Base-by-base conservation (phyloP, 2,797 vertebrate species). In the Hippocampus kuda region DNA sequence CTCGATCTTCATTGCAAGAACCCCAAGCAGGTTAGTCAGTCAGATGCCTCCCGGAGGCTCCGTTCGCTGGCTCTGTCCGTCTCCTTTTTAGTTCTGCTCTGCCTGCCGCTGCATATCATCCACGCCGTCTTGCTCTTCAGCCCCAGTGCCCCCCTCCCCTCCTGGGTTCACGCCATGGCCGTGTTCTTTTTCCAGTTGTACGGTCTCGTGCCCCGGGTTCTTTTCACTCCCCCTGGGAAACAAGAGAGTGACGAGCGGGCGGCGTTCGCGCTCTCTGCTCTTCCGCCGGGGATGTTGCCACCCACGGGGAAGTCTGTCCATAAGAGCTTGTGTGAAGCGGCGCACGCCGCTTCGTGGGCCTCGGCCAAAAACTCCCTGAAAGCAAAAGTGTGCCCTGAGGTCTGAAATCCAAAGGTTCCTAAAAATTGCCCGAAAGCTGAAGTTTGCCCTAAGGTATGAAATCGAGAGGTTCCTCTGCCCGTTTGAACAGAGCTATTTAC, bases 141-240 rank as follows among this genome's bases (percentile, higher is more conserved):
- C 53, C 86, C 88, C 0, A 66, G 61, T 8, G 83, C 81, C 66
- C 54, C 41, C 10, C 75, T 83, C 26, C 90, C 89, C 0, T n/a
- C 57, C n/a, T 89, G 88, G 84, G 72, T 73, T 48, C 77, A 76
- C 12, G 70, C 71, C 9, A 62, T 83, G 2, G 80, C 87, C 2
- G 60, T 71, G 16, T 68, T 91, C 73, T 86, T 93, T 13, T 91
- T 87, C 59, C 90, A 93, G 70, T 65, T 87, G n/a, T 93, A 93
- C 62, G 77, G 87, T 34, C 76, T 93, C 2, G 89, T 91, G 57
- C 92, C 91, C 20, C 91, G 85, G 7, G 76, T 93, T 49, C 89
- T 93, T 64, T 92, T 91, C 68, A 90, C 87, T 59, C 81, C 87
- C 60, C 73, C 82, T 2, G 78, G 72, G 69, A 88, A 81, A 71